phyloP scores from a whole-genome alignment of 1,140 invertebrate species.

The Cyclina sinensis region DNA sequence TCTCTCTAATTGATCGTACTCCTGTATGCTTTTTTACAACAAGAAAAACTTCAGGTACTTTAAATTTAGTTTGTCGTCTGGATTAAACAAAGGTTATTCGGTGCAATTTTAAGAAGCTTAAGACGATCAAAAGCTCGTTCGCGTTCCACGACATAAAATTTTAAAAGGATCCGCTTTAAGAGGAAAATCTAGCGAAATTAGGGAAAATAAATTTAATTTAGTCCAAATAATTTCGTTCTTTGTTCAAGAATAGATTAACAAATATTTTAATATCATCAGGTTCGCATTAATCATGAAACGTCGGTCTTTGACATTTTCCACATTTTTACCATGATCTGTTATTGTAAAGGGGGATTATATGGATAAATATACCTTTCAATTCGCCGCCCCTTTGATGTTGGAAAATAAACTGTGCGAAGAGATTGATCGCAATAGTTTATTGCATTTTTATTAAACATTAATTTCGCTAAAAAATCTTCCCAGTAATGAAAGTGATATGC shows the following conservation, averaged over 20 bases:
- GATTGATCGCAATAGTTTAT: slow-evolving; percentile 24
- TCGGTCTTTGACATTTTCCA: slow-evolving; percentile 5
- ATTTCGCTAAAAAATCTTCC: slow-evolving; percentile 38
- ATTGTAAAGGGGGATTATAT: slow-evolving; percentile 27
- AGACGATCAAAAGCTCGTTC: neutral
- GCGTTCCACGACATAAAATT: neutral
- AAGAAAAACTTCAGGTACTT: neutral
- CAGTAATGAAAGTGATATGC: slow-evolving; percentile 26
- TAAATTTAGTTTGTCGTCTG: neutral
- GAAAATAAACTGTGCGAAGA: slow-evolving; percentile 9
- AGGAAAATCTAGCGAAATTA: slow-evolving; percentile 7
- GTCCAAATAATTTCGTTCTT: slow-evolving; percentile 46
- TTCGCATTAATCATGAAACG: slow-evolving; percentile 31
- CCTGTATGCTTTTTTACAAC: neutral
- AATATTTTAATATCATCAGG: slow-evolving; percentile 38
- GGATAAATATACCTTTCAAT: slow-evolving; percentile 31
- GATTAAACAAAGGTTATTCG: neutral
- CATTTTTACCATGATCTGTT: slow-evolving; percentile 30
- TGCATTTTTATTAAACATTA: slow-evolving; percentile 21
- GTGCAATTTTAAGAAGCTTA: neutral
- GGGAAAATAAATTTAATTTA: slow-evolving; percentile 36
- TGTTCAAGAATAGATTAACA: slow-evolving; percentile 35
- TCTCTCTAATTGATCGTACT: too few relatives aligned
- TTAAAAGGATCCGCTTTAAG: slow-evolving; percentile 9
- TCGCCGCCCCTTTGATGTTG: slow-evolving; percentile 49